Conservation (phyloP, 2,797 vertebrate species). For the Lithobates pipiens region DNA sequence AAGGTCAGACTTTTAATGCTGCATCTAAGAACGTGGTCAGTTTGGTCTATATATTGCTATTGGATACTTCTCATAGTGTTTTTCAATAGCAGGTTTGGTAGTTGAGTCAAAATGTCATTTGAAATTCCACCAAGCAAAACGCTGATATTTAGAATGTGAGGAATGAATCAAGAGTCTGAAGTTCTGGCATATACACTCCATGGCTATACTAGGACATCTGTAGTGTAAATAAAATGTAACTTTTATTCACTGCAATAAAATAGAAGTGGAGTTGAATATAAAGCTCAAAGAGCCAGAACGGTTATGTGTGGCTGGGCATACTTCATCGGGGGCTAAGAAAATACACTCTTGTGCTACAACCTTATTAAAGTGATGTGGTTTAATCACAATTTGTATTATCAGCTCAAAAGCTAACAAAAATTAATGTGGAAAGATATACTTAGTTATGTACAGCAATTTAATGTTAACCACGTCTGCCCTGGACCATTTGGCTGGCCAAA, state of each 20-base stretch:
- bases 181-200: background rate
- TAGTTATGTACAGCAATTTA: no score
- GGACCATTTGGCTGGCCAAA: no score
- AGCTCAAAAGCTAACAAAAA: no score
- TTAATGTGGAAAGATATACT: no score
- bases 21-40: background rate
- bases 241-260: background rate
- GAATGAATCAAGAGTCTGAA: background rate
- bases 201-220: background rate
- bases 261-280: background rate
- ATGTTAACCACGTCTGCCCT: no score
- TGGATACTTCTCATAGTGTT: background rate
- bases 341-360: no score
- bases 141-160: background rate
- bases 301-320: background rate
- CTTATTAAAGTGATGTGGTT: no score
- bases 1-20: no score
- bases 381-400: no score
- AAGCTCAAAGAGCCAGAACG: background rate
- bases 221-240: background rate
- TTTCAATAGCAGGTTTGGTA: background rate
- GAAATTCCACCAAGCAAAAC: background rate
- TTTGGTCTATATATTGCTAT: background rate
- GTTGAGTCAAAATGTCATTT: background rate
- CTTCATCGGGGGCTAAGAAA: background rate